Conservation (phyloP, 1,140 invertebrate species). For the Cherax destructor region DNA sequence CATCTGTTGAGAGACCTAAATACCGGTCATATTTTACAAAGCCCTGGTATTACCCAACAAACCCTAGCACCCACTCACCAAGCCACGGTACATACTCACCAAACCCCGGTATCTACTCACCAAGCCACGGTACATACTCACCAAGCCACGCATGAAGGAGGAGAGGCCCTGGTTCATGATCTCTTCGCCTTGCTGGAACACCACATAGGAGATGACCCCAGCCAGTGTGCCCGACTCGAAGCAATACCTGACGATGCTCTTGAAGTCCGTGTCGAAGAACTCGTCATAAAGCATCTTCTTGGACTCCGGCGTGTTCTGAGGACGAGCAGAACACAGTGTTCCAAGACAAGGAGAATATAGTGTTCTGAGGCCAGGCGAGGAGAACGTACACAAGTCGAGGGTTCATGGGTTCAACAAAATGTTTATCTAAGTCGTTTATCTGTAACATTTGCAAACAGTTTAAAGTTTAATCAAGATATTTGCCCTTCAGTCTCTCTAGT, state of each 20-base stretch:
- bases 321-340: too few relatives aligned
- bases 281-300: constrained; percentile 46
- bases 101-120: background rate
- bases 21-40: too few relatives aligned
- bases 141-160: constrained; percentile 94
- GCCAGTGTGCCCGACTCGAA: constrained; percentile 90
- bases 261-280: constrained; percentile 45
- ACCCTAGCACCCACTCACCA: background rate
- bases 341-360: too few relatives aligned
- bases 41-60: background rate
- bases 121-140: constrained; percentile 76
- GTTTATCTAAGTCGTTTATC: too few relatives aligned
- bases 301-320: constrained; percentile 33
- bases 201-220: constrained; percentile 90
- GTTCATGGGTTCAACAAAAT: too few relatives aligned
- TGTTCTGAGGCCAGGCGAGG: too few relatives aligned
- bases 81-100: background rate
- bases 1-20: too few relatives aligned
- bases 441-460: too few relatives aligned
- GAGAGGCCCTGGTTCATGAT: constrained; percentile 93
- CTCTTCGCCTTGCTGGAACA: constrained; percentile 94
- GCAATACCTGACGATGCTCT: constrained; percentile 78
- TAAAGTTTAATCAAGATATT: too few relatives aligned
- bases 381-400: too few relatives aligned
- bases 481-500: background rate